Evolutionary conservation across 2,888 invertebrate species (phyloP), one percentile per base, ranked within the genome.

Genomic region (Gerris lacustris): DNA sequence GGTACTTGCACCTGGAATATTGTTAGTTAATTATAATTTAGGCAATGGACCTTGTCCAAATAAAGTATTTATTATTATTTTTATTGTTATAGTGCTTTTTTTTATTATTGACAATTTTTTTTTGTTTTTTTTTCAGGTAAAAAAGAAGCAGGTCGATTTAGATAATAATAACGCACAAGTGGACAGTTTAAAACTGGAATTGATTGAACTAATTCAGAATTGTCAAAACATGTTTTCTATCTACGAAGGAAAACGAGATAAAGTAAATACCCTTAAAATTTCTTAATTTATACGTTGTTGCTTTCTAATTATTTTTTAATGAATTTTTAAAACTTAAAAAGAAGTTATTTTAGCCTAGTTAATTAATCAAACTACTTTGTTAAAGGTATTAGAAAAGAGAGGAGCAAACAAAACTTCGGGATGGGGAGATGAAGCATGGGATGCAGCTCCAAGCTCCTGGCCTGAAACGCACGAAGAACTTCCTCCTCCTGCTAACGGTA

Each of bases 91-190:
- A n/a, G n/a, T n/a, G n/a, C n/a, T 2, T 31, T 31, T 2, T 31
- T 31, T 2, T 31, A 31, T 31, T 31, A 31, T 31, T 31, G 31
- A 31, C 31, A 31, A 31, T 31, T 1, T 31, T 31, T 31, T 1
- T 31, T 31, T 75, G 1, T 1, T 31, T 31, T 31, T 1, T 31
- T 31, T 75, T 5, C 72, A 92, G 79, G 89, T 92, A 17, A 88
- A 89, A 73, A 84, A 85, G 45, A 94, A 92, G 81, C 86, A 89
- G 78, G 81, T 86, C 5, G 94, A 95, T 78, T 87, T 94, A 71
- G 91, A 92, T 77, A 88, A 88, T 69, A 92, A 90, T 79, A 90
- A 91, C 78, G 80, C 85, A 5, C 89, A 91, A 77, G 82, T 94
- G 73, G 84, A 86, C n/a, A 90, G 90, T 72, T 79, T 92, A 62